Conservation (phyloP, 2,888 invertebrate species). For the Eugnorisma glareosa region DNA sequence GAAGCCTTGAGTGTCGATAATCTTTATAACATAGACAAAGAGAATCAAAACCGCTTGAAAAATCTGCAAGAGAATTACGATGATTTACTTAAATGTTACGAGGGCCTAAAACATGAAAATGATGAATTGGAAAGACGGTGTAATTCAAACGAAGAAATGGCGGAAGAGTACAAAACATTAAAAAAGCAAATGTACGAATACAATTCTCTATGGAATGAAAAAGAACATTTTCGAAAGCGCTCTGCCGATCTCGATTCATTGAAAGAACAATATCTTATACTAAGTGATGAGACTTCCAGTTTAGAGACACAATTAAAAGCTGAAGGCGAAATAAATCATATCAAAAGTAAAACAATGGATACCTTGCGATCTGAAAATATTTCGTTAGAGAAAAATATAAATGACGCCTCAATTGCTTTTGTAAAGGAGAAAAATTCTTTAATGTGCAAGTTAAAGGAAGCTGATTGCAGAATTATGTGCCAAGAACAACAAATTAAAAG, state of each 20-base stretch:
- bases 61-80: slow-evolving; percentile 83
- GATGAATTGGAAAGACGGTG: slow-evolving; percentile 77
- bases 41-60: slow-evolving; percentile 83
- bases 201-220: slow-evolving; percentile 84
- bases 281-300: slow-evolving; percentile 83
- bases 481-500: slow-evolving; percentile 91
- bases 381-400: slow-evolving; percentile 79
- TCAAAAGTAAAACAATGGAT: slow-evolving; percentile 79
- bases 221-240: slow-evolving; percentile 83
- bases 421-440: slow-evolving; percentile 88
- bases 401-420: slow-evolving; percentile 76
- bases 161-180: slow-evolving; percentile 79
- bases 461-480: slow-evolving; percentile 89
- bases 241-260: slow-evolving; percentile 82
- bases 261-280: slow-evolving; percentile 83
- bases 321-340: slow-evolving; percentile 83
- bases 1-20: slow-evolving; percentile 69
- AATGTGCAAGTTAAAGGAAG: slow-evolving; percentile 88
- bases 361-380: slow-evolving; percentile 81
- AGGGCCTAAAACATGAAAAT: slow-evolving; percentile 83
- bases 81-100: slow-evolving; percentile 82
- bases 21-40: slow-evolving; percentile 77
- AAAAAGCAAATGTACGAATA: slow-evolving; percentile 81
- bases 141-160: slow-evolving; percentile 80
- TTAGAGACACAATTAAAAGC: slow-evolving; percentile 84